phyloP scores from a whole-genome alignment of 2,888 invertebrate species.

The Drosophila subquinaria region DNA sequence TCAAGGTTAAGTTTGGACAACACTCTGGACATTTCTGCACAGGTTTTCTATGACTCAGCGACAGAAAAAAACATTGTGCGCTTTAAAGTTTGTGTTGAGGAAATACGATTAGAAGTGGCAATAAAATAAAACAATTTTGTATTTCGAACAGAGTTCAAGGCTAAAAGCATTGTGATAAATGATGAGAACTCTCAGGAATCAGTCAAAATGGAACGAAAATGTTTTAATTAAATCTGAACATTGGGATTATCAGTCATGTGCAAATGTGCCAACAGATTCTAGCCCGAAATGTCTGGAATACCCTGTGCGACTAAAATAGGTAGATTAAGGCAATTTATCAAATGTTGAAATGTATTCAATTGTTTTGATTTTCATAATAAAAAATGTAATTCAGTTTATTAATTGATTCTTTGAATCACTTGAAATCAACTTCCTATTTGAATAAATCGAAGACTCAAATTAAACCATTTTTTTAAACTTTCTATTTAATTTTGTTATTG shows the following conservation, averaged over 20 bases:
- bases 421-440: too few relatives aligned
- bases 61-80: slow-evolving; percentile 26
- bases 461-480: too few relatives aligned
- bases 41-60: slow-evolving; percentile 34
- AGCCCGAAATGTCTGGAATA: not conserved
- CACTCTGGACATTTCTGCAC: slow-evolving; percentile 8
- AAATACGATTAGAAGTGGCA: slow-evolving; percentile 34
- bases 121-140: slow-evolving; percentile 10
- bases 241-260: slow-evolving; percentile 18
- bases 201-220: slow-evolving; percentile 49
- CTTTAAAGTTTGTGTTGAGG: slow-evolving; percentile 38
- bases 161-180: slow-evolving; percentile 45
- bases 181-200: slow-evolving; percentile 44
- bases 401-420: too few relatives aligned
- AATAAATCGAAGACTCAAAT: too few relatives aligned
- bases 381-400: too few relatives aligned
- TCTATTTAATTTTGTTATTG: too few relatives aligned
- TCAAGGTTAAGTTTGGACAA: slow-evolving; percentile 51
- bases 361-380: too few relatives aligned
- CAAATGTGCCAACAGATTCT: slow-evolving; percentile 25
- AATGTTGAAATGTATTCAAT: too few relatives aligned
- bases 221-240: slow-evolving; percentile 36
- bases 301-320: too few relatives aligned
- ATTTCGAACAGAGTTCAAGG: slow-evolving; percentile 42
- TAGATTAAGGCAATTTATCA: not conserved